Percentiles rank a stretch among this genome's conserved stretches.
Evolutionary conservation across 2,113 vertebrate genomes (phyloP).

Genomic region (Aspidoscelis tigris): DNA sequence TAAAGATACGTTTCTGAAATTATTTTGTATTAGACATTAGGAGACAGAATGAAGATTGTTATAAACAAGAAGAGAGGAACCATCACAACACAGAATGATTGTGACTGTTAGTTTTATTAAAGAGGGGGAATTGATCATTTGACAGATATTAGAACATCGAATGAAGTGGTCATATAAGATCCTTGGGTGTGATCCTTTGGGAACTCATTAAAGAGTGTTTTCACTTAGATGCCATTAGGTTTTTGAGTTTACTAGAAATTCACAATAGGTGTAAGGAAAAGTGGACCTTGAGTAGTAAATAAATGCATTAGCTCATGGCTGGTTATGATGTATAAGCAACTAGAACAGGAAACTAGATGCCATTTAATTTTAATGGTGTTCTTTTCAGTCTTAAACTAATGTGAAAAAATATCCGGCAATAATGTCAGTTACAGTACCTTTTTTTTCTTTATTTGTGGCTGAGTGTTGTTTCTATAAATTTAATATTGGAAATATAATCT

Average conservation of each 20-base stretch:
- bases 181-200: slow-evolving; percentile 39
- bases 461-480: slow-evolving; percentile 19
- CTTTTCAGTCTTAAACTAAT: slow-evolving; percentile 20
- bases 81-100: background rate
- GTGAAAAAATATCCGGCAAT: slow-evolving; percentile 18
- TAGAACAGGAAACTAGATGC: background rate
- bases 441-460: slow-evolving; percentile 13
- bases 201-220: slow-evolving; percentile 62
- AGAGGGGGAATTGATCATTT: slow-evolving; percentile 31
- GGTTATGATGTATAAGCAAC: slow-evolving; percentile 20
- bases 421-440: background rate
- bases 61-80: slow-evolving; percentile 17
- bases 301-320: slow-evolving; percentile 11
- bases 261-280: slow-evolving; percentile 20
- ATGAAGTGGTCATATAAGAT: slow-evolving; percentile 40
- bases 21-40: background rate
- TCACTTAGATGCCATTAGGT: slow-evolving; percentile 45
- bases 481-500: background rate
- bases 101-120: slow-evolving; percentile 39
- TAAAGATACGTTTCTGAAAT: slow-evolving; percentile 22
- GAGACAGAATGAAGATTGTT: background rate
- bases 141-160: slow-evolving; percentile 44
- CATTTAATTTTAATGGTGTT: background rate
- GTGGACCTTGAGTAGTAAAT: slow-evolving; percentile 46
- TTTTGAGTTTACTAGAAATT: slow-evolving; percentile 46